These are phyloP conservation scores for Emmelina monodactyla DNA, from an alignment of 2,888 invertebrate genomes.

Conservation along the genomic window DNA sequence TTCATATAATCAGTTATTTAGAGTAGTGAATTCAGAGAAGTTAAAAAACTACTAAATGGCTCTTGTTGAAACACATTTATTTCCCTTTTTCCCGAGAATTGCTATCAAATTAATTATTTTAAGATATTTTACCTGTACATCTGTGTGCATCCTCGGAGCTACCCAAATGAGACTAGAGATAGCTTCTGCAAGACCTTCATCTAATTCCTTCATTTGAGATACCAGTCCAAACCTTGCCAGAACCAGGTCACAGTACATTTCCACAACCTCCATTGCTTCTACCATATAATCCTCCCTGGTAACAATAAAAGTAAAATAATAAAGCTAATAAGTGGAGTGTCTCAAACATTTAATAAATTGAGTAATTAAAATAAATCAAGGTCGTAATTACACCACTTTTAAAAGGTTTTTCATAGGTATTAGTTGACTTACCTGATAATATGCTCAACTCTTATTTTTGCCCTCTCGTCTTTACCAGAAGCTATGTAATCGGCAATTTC, in stretches of 20 bases:
- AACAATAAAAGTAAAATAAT: no score
- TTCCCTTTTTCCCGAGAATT: no score
- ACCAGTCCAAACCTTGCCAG: slow-evolving; percentile 96
- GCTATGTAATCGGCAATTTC: slow-evolving; percentile 97
- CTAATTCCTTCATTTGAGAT: slow-evolving; percentile 95
- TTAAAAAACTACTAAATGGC: no score
- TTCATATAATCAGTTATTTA: no score
- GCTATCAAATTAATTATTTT: no score
- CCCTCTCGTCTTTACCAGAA: slow-evolving; percentile 85
- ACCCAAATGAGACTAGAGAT: slow-evolving; percentile 98
- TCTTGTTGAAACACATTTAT: no score
- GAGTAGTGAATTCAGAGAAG: no score
- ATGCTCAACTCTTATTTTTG: slow-evolving; percentile 97
- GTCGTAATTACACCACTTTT: not conserved
- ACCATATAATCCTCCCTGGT: slow-evolving; percentile 97
- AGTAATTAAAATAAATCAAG: not conserved
- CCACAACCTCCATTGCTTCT: slow-evolving; percentile 98
- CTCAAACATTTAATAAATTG: not conserved
- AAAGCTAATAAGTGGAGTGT: not conserved
- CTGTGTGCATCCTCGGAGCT: slow-evolving; percentile 89
- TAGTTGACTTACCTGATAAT: slow-evolving; percentile 76
- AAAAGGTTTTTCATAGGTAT: not conserved
- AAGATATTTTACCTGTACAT: slow-evolving; percentile 69
- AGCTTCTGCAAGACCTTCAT: slow-evolving; percentile 95
- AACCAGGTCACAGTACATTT: slow-evolving; percentile 98